Evolutionary conservation across 2,113 vertebrate genomes (phyloP).

Genomic region (Synodontis membranacea): DNA sequence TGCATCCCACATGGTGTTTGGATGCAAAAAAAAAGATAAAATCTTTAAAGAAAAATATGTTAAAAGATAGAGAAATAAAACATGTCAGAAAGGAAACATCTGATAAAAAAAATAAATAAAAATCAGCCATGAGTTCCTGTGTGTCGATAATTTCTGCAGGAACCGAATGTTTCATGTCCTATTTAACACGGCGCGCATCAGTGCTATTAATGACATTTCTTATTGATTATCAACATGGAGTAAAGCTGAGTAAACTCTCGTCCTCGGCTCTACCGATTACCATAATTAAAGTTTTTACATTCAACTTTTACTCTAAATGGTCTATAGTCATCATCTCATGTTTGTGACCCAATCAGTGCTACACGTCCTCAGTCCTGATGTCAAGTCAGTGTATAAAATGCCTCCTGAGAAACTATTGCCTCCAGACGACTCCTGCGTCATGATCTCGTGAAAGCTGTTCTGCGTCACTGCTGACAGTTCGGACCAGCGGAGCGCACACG

Average conservation of each 20-base stretch:
- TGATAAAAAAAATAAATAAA: not conserved
- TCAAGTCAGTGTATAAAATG: not conserved
- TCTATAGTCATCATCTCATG: not conserved
- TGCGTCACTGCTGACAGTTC: not conserved
- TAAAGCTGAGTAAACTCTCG: not conserved
- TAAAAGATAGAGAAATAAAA: not conserved
- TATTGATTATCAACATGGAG: not conserved
- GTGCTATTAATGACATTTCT: not conserved
- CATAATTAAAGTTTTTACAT: too few relatives aligned
- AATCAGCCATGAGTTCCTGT: not conserved
- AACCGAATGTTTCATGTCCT: not conserved
- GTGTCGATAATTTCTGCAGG: not conserved
- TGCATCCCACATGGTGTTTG: not conserved
- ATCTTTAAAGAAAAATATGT: not conserved
- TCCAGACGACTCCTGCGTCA: not conserved
- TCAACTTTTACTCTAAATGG: not conserved
- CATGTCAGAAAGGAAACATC: not conserved
- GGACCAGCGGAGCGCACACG: not conserved
- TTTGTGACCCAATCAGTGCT: not conserved
- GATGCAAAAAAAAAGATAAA: not conserved
- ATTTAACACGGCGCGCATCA: not conserved
- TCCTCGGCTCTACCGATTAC: too few relatives aligned
- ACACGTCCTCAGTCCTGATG: too few relatives aligned
- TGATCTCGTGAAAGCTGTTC: not conserved
- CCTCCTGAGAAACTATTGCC: not conserved